Conservation (phyloP, 2,888 invertebrate species). For the Tipula unca region DNA sequence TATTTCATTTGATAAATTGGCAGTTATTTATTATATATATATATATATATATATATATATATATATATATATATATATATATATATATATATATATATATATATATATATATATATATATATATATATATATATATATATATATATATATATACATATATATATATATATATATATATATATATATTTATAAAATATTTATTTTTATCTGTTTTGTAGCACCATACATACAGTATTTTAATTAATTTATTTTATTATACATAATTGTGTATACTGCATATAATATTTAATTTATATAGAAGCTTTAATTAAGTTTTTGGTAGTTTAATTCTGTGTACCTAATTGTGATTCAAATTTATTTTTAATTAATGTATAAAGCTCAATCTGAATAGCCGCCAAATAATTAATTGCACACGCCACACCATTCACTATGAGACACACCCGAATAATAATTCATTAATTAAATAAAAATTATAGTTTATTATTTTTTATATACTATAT, state of each 20-base stretch:
- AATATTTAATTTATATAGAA: neutral
- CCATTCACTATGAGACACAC: neutral
- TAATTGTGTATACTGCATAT: neutral
- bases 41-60: neutral
- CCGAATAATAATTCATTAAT: neutral
- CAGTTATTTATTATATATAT: slow-evolving; percentile 8
- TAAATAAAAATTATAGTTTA: neutral
- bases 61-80: neutral
- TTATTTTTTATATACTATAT: neutral
- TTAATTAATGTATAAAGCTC: neutral
- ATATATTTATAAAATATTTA: neutral
- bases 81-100: neutral
- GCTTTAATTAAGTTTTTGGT: neutral
- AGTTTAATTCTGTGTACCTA: neutral
- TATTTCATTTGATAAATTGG: neutral
- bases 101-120: neutral
- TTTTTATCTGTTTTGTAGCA: neutral
- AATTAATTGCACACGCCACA: neutral
- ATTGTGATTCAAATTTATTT: neutral
- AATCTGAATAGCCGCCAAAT: neutral
- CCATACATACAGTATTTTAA: neutral
- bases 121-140: neutral
- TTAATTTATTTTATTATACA: neutral
- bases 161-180: neutral
- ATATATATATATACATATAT: neutral